Evolutionary conservation across 2,888 invertebrate genomes (phyloP), one percentile per base, ranked within the genome.

Genomic region (Melinaea menophilus): DNA sequence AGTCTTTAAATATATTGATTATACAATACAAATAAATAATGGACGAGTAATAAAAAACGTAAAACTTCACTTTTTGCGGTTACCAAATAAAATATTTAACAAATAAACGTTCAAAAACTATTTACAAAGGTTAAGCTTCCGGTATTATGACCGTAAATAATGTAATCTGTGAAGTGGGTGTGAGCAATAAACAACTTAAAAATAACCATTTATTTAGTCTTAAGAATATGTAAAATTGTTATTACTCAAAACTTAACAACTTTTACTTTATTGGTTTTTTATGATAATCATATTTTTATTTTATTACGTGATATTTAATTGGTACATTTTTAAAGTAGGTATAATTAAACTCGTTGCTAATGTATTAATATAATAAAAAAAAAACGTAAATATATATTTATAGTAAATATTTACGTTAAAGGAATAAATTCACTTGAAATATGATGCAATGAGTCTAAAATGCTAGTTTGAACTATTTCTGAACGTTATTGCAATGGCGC

Each of bases 401-500:
- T 31, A 31, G 31, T 7, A 3, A 5, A 2, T 51, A 31, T 51
- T 51, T 51, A 5, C 2, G 51, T 31, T 31, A 51, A 51, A 51
- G 31, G 31, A 51, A 51, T 31, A 31, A 51, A 22, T 5, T 41
- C 9, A 9, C 41, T 51, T 51, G 51, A 31, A 51, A 51, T 51
- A 51, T 31, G 51, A 51, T n/a, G 48, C 48, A 48, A 51, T 7
- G 31, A 31, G 9, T 12, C 22, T 22, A 4, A 22, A 22, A 51
- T 0, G 11, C 51, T 51, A 31, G 51, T 51, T 22, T 22, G 9
- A 22, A 57, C 13, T 60, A 56, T 64, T 64, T 56, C 64, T 51
- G 48, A 63, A 55, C 58, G 65, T 48, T 46, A 54, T 55, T 55
- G 62, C 61, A 51, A 69, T 69, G 71, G 73, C 75, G 73, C 69